Evolutionary conservation across 2,113 vertebrate species (phyloP).

Genomic region (Cranoglanis bouderius): DNA sequence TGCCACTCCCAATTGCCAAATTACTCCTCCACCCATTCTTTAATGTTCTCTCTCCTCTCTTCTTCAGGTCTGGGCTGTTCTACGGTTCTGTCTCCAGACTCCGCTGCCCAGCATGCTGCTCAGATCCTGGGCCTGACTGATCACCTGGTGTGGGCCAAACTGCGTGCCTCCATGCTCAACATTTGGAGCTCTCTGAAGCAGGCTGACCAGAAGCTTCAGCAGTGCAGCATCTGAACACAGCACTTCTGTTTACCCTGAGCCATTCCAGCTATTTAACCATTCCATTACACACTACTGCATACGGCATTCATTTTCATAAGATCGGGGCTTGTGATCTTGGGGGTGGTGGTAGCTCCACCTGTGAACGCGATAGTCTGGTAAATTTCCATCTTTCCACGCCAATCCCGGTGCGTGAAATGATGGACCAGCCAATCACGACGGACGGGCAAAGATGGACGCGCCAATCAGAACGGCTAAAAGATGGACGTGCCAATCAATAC

Average conservation of each 20-base stretch:
- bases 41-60: neutral
- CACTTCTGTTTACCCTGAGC: neutral
- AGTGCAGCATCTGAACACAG: conserved; percentile 70
- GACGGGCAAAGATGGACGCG: too few species aligned
- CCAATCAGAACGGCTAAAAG: too few species aligned
- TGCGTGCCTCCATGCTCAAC: conserved; percentile 86
- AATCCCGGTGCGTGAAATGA: too few species aligned
- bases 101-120: conserved; percentile 89
- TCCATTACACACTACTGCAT: neutral
- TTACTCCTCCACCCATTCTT: neutral
- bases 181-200: conserved; percentile 92
- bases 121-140: conserved; percentile 90
- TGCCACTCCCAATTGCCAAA: neutral
- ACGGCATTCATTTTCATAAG: neutral
- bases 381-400: too few species aligned
- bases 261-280: conserved; percentile 25
- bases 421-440: too few species aligned
- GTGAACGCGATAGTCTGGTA: too few species aligned
- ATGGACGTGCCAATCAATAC: too few species aligned
- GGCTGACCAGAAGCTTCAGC: conserved; percentile 88
- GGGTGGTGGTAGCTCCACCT: too few species aligned
- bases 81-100: conserved; percentile 89
- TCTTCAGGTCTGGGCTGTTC: conserved; percentile 86
- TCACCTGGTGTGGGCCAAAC: conserved; percentile 90
- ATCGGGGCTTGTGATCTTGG: conserved; percentile 15